Conservation (phyloP, 2,888 invertebrate genomes). For the Seladonia tumulorum region DNA sequence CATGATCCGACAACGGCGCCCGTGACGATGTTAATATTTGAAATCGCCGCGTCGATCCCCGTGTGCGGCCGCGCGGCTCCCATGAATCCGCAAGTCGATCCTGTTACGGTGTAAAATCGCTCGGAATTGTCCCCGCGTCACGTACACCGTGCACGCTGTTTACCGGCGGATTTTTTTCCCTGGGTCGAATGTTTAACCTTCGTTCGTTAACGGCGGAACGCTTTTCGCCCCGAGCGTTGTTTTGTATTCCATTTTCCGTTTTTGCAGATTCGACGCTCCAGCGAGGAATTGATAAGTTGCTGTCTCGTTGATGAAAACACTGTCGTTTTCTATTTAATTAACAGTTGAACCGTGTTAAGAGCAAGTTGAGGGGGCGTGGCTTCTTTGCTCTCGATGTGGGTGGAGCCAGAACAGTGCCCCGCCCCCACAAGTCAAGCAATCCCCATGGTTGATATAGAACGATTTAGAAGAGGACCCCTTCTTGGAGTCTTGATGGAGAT, state of each 20-base stretch:
- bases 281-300: no score
- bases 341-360: no score
- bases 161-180: not conserved
- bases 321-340: no score
- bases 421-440: no score
- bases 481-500: no score
- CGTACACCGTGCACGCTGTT: not conserved
- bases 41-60: not conserved
- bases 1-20: not conserved
- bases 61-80: not conserved
- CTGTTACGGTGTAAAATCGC: not conserved
- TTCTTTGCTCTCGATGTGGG: not conserved
- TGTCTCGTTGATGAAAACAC: no score
- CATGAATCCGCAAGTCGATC: not conserved
- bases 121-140: not conserved
- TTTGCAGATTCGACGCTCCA: not conserved
- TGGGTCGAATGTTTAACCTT: not conserved
- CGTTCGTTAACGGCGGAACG: not conserved
- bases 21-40: conserved; percentile 33
- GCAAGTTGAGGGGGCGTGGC: not conserved
- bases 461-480: no score
- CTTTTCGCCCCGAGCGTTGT: not conserved
- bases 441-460: no score
- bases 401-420: no score
- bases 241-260: not conserved